Evolutionary conservation across 2,888 invertebrate genomes (phyloP).

Genomic region (Parochlus steinenii): DNA sequence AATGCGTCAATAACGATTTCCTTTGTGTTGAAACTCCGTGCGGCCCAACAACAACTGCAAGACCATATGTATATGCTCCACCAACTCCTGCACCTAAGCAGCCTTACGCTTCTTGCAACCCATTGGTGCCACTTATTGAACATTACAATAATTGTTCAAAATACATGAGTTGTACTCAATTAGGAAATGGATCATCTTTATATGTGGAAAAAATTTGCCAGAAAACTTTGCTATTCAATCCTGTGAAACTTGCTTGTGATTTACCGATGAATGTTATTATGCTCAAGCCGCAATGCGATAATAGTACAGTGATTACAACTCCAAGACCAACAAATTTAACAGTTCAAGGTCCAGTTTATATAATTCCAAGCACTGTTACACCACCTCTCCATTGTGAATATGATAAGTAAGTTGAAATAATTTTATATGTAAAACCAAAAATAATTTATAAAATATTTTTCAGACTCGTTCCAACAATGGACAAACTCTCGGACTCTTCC

Average conservation of each 20-base stretch:
- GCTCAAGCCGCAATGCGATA: slow-evolving; percentile 42
- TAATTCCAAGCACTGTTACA: slow-evolving; percentile 24
- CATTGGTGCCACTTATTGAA: slow-evolving; percentile 37
- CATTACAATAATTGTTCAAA: slow-evolving; percentile 48
- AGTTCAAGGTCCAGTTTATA: slow-evolving; percentile 6
- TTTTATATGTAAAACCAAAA: background rate
- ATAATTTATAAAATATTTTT: background rate
- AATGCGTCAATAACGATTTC: slow-evolving; percentile 60
- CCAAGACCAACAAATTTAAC: slow-evolving; percentile 2
- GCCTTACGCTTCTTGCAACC: slow-evolving; percentile 23
- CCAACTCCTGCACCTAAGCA: background rate
- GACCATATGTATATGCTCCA: slow-evolving; percentile 7
- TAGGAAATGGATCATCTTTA: slow-evolving; percentile 26
- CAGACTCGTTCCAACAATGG: slow-evolving; percentile 30
- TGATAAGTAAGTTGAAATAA: slow-evolving; percentile 22
- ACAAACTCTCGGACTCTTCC: slow-evolving; percentile 34
- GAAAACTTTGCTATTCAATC: slow-evolving; percentile 47
- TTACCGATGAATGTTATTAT: slow-evolving; percentile 40
- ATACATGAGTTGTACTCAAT: slow-evolving; percentile 50
- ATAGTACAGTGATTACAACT: slow-evolving; percentile 11
- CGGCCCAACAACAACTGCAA: slow-evolving; percentile 10
- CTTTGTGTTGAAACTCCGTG: slow-evolving; percentile 20
- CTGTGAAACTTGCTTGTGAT: slow-evolving; percentile 42
- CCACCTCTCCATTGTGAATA: slow-evolving; percentile 32
- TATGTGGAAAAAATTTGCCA: slow-evolving; percentile 49